Base-by-base conservation (phyloP, 2,113 vertebrate species). In the Dicentrarchus labrax region DNA sequence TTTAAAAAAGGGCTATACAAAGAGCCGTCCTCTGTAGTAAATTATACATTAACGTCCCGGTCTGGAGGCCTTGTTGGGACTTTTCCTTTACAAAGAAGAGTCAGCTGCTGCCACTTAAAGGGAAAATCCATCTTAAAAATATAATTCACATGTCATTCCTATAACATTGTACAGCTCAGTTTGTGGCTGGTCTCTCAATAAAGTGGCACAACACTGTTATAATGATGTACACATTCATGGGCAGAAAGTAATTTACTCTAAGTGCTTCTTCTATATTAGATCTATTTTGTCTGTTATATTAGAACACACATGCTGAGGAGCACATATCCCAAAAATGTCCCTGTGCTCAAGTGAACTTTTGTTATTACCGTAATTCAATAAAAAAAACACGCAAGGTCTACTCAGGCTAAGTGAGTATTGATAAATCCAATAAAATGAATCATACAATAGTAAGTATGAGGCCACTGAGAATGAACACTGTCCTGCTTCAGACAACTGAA, bases 51-150 rank as follows among this genome's bases (percentile, higher is more conserved):
- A 16, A 65, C 50, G 21, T 54, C 50, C 13, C 13, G 19, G 65
- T 16, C 39, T 24, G 48, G 47, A 30, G 30, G 30, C 30, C 30
- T 19, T 56, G 60, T 11, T 22, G 17, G 64, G 69, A 57, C 15
- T 70, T 78, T 47, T 16, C 73, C 24, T 36, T 4, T 1, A 4
- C 6, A 47, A 38, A 17, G 36, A 61, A 50, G 3, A 65, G 57
- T 73, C 78, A 74, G 24, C 45, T 84, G 77, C 78, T 74, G 48
- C 47, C 53, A 51, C 19, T 65, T 75, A 73, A 67, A 41, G 16
- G 48, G 24, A 15, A 78, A 12, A 69, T 70, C 0, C 6, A 12
- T 30, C 53, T 73, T 48, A 53, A 62, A 30, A 53, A 54, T 54
- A 56, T 21, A 21, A 65, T 38, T 62, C 48, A 36, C 59, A 66